Evolutionary conservation across 2,888 invertebrate species (phyloP), one percentile per base, ranked within the genome.

Genomic region (Thymelicus lineola): DNA sequence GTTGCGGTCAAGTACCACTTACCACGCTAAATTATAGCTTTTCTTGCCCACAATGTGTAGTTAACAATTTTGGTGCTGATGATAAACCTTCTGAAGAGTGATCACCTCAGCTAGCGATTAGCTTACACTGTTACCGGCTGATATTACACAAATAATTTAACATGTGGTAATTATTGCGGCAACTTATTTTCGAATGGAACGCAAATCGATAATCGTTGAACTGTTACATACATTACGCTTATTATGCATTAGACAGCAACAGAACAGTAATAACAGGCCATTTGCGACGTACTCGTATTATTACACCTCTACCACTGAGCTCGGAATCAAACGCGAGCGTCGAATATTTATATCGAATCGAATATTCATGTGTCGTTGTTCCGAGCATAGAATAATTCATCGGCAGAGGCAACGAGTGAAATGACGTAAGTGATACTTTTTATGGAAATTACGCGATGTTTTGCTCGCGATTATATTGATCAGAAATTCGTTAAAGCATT

Each of bases 311-410:
- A 61, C 66, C 17, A 67, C 42, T 67, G 53, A 48, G 60, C 53
- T 62, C 57, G 68, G 68, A 69, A 69, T 69, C 57, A 48, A 57
- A 63, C 59, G 53, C 58, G 58, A 63, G 53, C 57, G 55, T 57
- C 69, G 69, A 69, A 69, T 69, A 72, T 74, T 61, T 69, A 71
- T 66, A 64, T 53, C 64, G 58, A 64, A 72, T 69, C 71, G 69
- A 70, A 68, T 66, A 70, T 70, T 66, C 66, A 65, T 72, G 70
- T 63, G 66, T 67, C 62, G 72, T 57, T 72, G 73, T 72, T 66
- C 57, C 67, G 70, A 71, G 75, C 76, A 75, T 76, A 73, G 73
- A 75, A 76, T 77, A 75, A 78, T 78, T 76, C 76, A 78, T 75
- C 62, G 73, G 50, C 64, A 60, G 60, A 71, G 12, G 55, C 46